Percentiles rank a stretch among this genome's conserved stretches.
Conservation (phyloP, 2,797 vertebrate species). For the Hylomyscus alleni region DNA sequence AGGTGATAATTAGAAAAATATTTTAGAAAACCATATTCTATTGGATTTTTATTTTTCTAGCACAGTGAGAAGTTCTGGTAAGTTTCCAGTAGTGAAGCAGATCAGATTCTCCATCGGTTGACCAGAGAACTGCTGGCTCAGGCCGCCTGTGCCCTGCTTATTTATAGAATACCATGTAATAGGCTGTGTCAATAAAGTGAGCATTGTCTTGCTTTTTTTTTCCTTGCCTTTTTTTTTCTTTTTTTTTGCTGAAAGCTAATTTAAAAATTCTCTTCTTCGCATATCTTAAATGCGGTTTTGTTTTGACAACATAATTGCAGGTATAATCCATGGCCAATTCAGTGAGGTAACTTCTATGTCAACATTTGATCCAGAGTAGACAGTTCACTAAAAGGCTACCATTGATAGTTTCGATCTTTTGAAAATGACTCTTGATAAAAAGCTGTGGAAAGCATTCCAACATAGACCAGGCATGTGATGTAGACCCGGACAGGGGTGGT, state of each 20-base stretch:
- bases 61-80: slow-evolving; percentile 61
- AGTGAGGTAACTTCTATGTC: neutral
- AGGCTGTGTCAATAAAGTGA: slow-evolving; percentile 73
- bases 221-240: slow-evolving; percentile 35
- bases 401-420: neutral
- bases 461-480: neutral
- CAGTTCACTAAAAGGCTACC: neutral
- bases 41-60: slow-evolving; percentile 41
- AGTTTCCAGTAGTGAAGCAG: slow-evolving; percentile 74
- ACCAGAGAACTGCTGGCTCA: slow-evolving; percentile 66
- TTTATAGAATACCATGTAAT: slow-evolving; percentile 75
- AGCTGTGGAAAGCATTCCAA: slow-evolving; percentile 50
- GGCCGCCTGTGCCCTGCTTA: slow-evolving; percentile 75
- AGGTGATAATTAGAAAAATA: slow-evolving; percentile 86
- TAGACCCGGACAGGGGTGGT: neutral
- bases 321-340: neutral
- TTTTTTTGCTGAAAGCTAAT: slow-evolving; percentile 73
- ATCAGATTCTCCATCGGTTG: slow-evolving; percentile 77
- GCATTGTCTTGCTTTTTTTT: slow-evolving; percentile 63
- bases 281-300: slow-evolving; percentile 27
- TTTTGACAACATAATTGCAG: slow-evolving; percentile 67
- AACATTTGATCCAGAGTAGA: slow-evolving; percentile 38
- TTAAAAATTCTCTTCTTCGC: slow-evolving; percentile 57
- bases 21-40: slow-evolving; percentile 65
- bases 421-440: slow-evolving; percentile 50